These are phyloP conservation scores for Ciconia maguari DNA, from an alignment of 2,113 vertebrate species.

Conservation along the genomic window DNA sequence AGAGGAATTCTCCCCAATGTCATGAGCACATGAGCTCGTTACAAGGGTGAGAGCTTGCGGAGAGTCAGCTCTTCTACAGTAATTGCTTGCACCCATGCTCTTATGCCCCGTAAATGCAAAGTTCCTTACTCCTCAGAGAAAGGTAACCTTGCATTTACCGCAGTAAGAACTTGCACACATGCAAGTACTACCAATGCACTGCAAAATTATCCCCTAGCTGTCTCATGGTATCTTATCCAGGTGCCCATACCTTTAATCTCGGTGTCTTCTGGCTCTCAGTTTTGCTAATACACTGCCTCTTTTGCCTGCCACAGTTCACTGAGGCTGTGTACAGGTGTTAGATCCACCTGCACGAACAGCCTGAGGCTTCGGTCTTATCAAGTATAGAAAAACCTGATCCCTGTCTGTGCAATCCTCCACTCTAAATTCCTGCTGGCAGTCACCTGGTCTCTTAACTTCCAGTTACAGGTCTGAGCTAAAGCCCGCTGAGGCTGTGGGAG, in stretches of 20 bases:
- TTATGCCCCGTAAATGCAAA: background rate
- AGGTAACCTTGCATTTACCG: background rate
- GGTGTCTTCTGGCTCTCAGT: background rate
- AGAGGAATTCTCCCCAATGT: background rate
- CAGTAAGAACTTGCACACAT: background rate
- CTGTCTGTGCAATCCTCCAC: constrained; percentile 21
- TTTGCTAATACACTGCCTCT: background rate
- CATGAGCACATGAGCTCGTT: fast-evolving
- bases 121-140: background rate
- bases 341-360: constrained; percentile 54
- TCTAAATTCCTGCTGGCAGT: constrained; percentile 50
- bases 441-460: constrained; percentile 51
- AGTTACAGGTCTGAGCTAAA: constrained; percentile 36
- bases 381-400: constrained; percentile 47
- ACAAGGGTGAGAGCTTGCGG: background rate
- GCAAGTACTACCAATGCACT: background rate
- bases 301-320: background rate
- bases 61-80: background rate
- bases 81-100: background rate
- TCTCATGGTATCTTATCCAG: background rate
- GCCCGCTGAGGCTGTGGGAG: constrained; percentile 15
- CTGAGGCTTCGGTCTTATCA: constrained; percentile 25
- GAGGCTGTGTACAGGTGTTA: constrained; percentile 22
- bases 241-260: constrained; percentile 2
- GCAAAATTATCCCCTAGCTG: background rate